Evolutionary conservation across 2,113 vertebrate genomes (phyloP), one percentile per base, ranked within the genome.

Genomic region (Lycocorax pyrrhopterus): DNA sequence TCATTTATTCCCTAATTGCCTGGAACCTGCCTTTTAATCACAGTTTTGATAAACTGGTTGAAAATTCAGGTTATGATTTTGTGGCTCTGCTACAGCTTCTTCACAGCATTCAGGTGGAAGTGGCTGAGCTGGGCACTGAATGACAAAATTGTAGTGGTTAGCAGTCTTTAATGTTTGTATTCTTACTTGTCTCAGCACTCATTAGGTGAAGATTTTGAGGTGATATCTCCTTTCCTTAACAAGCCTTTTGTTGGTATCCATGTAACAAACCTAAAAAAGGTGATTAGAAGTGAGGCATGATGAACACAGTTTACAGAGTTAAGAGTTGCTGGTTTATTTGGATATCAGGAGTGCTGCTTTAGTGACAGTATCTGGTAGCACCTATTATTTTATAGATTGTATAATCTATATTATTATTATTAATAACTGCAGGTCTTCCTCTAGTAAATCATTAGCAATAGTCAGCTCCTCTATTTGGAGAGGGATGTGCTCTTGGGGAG

Each of bases 1-100:
- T 97, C 87, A 96, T 60, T 91, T 11, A 1, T 51, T 93, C 85
- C 84, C 88, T 93, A 86, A 90, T 81, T 95, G 94, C 92, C 91
- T 95, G 90, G 95, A 97, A 84, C 85, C 73, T 93, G 67, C 84
- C 87, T 93, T 97, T 95, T 96, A 97, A 95, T 97, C 84, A 88
- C 47, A 62, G 39, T 62, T 64, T 75, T 96, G 93, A 97, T 95
- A 96, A 96, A 96, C 84, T 84, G 73, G 72, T 93, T 94, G 73
- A 84, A 97, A 95, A 89, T 75, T 59, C 35, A 52, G 78, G 35
- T 96, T 90, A 63, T 22, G 3, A 29, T 94, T 93, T 90, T 26
- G 69, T 96, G 59, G 76, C 84, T 98, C 95, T 87, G 63, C 78
- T 83, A 64, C 87, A 94, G 73, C 90, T 94, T 90, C 83, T 96